Evolutionary conservation across 2,888 invertebrate genomes (phyloP), one percentile per base, ranked within the genome.

Genomic region (Trachelus tabidus): DNA sequence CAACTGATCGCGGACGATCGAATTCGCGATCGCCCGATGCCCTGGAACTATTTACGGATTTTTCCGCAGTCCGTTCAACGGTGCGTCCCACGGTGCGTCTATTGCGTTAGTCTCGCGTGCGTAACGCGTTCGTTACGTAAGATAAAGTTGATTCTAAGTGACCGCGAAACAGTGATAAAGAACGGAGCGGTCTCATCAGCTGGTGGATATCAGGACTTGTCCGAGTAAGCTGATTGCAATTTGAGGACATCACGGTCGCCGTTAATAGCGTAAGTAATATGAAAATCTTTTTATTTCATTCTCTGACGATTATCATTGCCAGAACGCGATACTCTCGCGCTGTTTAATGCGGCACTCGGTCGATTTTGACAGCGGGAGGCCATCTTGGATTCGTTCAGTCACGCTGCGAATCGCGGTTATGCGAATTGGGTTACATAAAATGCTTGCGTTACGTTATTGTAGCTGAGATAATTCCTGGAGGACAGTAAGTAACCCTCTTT

Each of bases 1-100:
- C 89, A 90, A 90, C 89, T 89, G 90, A 89, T 90, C 85, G 82
- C 78, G 79, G 76, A 75, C 83, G 86, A 85, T 87, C 83, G 83
- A 83, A 83, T 81, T 78, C 79, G 79, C 81, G 81, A 77, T 77
- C 78, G 77, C 83, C 79, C 80, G 78, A 79, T 78, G 74, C 76
- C 77, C 79, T 15, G 74, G 31, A 71, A 74, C 74, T 74, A 34
- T 74, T 74, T 34, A 34, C 74, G 74, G 35, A 30, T 30, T 74
- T 74, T 35, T 74, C 1, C 74, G 30, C 74, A 15, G 31, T 30
- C 30, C 74, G 34, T 30, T 34, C 74, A 34, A 74, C 35, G 12
- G n/a, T 33, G 31, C 23, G 37, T 23, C 23, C 6, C n/a, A 34
- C 35, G 35, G n/a, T 74, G 34, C 37, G 34, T 23, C 75, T 31